Conservation (phyloP, 2,113 vertebrate genomes). For the Pollimyrus isidori region DNA sequence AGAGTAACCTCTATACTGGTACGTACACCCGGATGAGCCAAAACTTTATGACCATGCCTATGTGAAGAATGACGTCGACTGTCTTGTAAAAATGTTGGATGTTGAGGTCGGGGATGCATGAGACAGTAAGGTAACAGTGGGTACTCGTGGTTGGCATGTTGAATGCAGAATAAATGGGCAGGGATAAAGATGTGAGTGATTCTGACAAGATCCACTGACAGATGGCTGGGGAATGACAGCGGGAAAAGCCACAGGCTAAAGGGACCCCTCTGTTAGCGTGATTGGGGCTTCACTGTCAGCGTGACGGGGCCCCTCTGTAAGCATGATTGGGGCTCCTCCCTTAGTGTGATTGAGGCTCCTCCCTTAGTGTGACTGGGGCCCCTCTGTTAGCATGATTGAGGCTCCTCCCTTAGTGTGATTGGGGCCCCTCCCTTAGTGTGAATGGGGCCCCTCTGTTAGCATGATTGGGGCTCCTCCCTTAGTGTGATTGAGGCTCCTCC, state of each 20-base stretch:
- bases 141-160: not conserved
- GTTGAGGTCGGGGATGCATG: not conserved
- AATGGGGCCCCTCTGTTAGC: too few relatives aligned
- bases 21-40: not conserved
- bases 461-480: not conserved
- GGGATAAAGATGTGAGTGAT: not conserved
- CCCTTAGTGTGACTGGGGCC: too few relatives aligned
- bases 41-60: not conserved
- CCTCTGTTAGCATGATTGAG: not conserved
- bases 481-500: not conserved
- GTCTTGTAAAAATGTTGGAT: not conserved
- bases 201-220: not conserved
- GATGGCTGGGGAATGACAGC: not conserved
- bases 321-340: too few relatives aligned
- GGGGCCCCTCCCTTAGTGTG: too few relatives aligned
- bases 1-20: not conserved
- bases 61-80: not conserved
- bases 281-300: too few relatives aligned
- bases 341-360: too few relatives aligned
- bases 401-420: not conserved
- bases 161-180: not conserved
- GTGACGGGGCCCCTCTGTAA: too few relatives aligned
- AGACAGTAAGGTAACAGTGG: not conserved
- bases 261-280: not conserved
- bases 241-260: not conserved